phyloP scores from a whole-genome alignment of 64 coral and sea anemone species.

The Actinia tenebrosa region DNA sequence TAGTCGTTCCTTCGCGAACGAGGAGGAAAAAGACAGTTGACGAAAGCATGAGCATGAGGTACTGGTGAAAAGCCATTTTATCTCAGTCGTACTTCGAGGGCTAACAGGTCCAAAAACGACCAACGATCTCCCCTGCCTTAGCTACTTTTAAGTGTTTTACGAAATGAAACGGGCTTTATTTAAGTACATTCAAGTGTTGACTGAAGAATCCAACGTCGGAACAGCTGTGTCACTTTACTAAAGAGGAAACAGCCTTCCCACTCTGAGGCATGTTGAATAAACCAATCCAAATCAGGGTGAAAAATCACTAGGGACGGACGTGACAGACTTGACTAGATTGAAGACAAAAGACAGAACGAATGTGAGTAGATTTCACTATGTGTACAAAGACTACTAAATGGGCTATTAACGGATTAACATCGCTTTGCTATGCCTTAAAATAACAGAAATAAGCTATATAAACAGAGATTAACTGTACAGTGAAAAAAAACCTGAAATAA shows the following conservation, averaged over 20 bases:
- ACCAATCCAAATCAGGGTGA: not conserved
- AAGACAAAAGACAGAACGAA: not conserved
- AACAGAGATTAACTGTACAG: not conserved
- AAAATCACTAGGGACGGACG: not conserved
- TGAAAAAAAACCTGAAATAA: not conserved
- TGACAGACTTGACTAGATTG: not conserved
- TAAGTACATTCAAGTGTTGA: constrained; percentile 17
- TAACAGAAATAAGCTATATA: not conserved
- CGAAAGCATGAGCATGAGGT: not conserved
- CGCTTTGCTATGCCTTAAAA: not conserved
- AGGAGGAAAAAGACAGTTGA: not conserved
- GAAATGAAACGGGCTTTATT: not conserved
- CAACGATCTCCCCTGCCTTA: not conserved
- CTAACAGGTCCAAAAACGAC: not conserved
- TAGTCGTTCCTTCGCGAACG: not conserved
- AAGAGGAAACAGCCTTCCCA: not conserved
- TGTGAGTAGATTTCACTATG: not conserved
- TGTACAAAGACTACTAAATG: not conserved
- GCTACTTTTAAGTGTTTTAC: not conserved
- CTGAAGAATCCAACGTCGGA: not conserved
- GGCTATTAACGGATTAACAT: not conserved
- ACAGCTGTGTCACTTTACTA: not conserved
- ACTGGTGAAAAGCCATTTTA: not conserved
- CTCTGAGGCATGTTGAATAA: not conserved
- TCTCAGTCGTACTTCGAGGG: not conserved